Conservation (phyloP, 1,140 invertebrate genomes). For the Drosophila parvula region DNA sequence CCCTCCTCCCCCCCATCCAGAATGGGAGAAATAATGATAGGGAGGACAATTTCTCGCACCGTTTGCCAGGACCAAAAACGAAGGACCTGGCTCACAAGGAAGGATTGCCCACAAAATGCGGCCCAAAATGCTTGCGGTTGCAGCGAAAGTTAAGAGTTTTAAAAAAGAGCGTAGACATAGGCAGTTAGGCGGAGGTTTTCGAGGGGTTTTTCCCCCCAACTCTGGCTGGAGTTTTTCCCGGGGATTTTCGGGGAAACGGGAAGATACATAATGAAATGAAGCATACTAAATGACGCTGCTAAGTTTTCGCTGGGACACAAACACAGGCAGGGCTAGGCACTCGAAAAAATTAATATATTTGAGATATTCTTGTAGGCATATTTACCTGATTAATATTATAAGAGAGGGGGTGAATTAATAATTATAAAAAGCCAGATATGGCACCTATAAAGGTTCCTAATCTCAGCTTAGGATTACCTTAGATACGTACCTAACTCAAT, state of each 20-base stretch:
- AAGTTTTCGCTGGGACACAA: constrained; percentile 63
- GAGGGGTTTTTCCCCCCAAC: neutral
- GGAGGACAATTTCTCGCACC: constrained; percentile 81
- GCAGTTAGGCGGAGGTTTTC: constrained; percentile 10
- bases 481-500: no score
- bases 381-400: neutral
- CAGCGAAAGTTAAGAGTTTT: constrained; percentile 77
- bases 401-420: no score
- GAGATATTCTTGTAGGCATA: neutral
- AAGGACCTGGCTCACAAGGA: constrained; percentile 37
- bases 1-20: neutral
- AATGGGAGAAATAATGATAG: constrained; percentile 44
- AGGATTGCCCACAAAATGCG: constrained; percentile 80
- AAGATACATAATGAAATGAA: constrained; percentile 76
- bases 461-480: no score
- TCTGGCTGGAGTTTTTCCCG: neutral
- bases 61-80: constrained; percentile 54
- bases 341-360: neutral
- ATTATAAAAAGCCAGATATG: no score
- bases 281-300: constrained; percentile 80
- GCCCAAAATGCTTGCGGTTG: constrained; percentile 76
- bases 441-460: accelerated
- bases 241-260: constrained; percentile 6
- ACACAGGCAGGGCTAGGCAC: constrained; percentile 23
- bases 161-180: constrained; percentile 46